Base-by-base conservation (phyloP, 2,797 vertebrate species). In the Thalassophryne amazonica region DNA sequence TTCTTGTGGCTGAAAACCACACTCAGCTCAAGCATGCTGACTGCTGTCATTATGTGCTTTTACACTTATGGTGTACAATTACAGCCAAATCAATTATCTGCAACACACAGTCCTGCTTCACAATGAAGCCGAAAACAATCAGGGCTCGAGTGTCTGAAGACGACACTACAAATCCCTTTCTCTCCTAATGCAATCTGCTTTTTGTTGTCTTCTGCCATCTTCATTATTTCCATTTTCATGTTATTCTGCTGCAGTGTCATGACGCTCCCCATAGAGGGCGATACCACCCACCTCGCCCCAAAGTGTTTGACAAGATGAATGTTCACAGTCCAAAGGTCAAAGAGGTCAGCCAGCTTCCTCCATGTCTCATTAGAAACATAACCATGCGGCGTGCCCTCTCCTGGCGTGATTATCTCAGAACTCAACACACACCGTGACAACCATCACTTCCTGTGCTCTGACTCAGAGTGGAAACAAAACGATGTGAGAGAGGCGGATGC, bases 211-310 rank as follows among this genome's bases (percentile, higher is more conserved):
- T 27, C 35, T n/a, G 14, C 25, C n/a, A 22, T 31, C 45, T 20
- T 10, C 11, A 3, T 12, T 21, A 8, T 34, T 13, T 27, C 16
- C 3, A 7, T 10, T 15, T 17, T 9, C 43, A 51, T 39, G 43
- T 16, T 8, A 8, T 19, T 67, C 49, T 20, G 23, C 46, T 60
- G 73, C 67, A 79, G 37, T 76, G 57, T 25, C 36, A 11, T 12
- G 28, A 41, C 68, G 55, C 50, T 46, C 31, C 81, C 84, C 83
- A 79, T 28, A 87, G 82, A 85, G 80, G 80, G 83, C 65, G 60
- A 39, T 67, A 38, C 30, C 63, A 50, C 30, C 31, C 40, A 22
- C 50, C 60, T 37, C 32, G 28, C 50, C 45, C 37, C 36, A 4
- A 1, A 50, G 57, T 30, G 41, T 51, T 69, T 52, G 41, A 10